Base-by-base conservation (phyloP, 2,888 invertebrate species). In the Boloria selene region DNA sequence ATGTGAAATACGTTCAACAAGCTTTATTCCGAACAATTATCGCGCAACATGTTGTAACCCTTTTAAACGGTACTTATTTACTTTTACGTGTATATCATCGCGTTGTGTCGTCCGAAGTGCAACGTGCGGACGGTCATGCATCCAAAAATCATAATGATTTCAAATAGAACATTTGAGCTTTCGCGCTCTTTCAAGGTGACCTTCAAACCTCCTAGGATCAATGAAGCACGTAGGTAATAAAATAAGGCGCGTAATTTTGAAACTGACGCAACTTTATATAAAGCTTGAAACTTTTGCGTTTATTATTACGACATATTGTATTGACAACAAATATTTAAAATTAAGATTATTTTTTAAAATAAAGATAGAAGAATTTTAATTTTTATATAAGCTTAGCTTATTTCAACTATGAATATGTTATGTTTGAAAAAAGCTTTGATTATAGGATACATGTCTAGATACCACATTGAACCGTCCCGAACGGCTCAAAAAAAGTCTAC, bases 141-240 rank as follows among this genome's bases (percentile, higher is more conserved):
- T 51, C 63, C 68, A 63, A 75, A 76, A 72, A 69, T 73, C 56
- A 22, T 31, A 71, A 69, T 65, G 70, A 65, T 65, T 64, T 64
- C 65, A 55, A 47, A 16, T 73, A 61, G 60, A 67, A 73, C 73
- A 67, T 82, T 85, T 81, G 77, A 87, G 86, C 83, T 87, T 90
- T 88, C 84, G 81, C 88, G 87, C 82, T 77, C 72, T 71, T 74
- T 75, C 84, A 90, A 91, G 90, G 90, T 91, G 90, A 88, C 90
- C 88, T 88, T 85, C 81, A 83, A 74, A 72, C 68, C 64, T 70
- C 68, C 63, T 50, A 64, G 74, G 77, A 84, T 86, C 81, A 74
- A 85, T 85, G 75, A 76, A 74, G 70, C 56, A 31, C 38, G 50
- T 56, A 51, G 44, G n/a, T 22, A 22, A 22, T 22, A 22, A 22